Base-by-base conservation (phyloP, 53 echinoderm and acorn worm genomes). In the Arbacia lixula region DNA sequence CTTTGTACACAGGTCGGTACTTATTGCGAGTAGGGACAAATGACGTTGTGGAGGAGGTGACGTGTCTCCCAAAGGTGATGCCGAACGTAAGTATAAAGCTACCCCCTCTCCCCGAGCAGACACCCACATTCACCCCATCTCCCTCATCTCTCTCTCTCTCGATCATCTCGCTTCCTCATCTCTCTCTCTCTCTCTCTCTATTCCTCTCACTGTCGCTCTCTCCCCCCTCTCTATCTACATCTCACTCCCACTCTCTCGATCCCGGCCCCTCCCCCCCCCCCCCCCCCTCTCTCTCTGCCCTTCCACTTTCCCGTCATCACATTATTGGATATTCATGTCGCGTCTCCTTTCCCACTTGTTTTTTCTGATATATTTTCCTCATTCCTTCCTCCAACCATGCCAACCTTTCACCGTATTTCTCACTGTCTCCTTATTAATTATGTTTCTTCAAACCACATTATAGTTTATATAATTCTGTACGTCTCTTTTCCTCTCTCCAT, bases 1-100 rank as follows among this genome's bases (percentile, higher is more conserved):
- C 9, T 27, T 27, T 72, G 3, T 72, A 29, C 72, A 26, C 2
- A 4, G 72, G 72, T 1, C 50, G 50, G 25, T 68, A 39, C 39
- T 43, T n/a, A 46, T 29, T 24, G 50, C 26, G 32, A 31, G 19
- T 72, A 24, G 30, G 49, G 24, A 43, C 46, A 50, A 49, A 30
- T 14, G 34, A 72, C 0, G 16, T 72, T 11, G 14, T 12, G 3
- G 72, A 72, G 25, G 52, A 72, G 26, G 52, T 72, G 24, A 22
- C 17, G 49, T 72, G 72, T n/a, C 46, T 72, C 26, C 72, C 50
- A 25, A 43, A 46, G n/a, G 72, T 72, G 8, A 72, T 72, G 3
- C 28, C 46, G n/a, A 50, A 72, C 26, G 72, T 50, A 50, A 49
- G 72, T 24, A 12, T 12, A 22, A 5, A 11, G 17, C 0, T 1